Conservation (phyloP, 2,797 vertebrate species). For the Dermochelys coriacea region DNA sequence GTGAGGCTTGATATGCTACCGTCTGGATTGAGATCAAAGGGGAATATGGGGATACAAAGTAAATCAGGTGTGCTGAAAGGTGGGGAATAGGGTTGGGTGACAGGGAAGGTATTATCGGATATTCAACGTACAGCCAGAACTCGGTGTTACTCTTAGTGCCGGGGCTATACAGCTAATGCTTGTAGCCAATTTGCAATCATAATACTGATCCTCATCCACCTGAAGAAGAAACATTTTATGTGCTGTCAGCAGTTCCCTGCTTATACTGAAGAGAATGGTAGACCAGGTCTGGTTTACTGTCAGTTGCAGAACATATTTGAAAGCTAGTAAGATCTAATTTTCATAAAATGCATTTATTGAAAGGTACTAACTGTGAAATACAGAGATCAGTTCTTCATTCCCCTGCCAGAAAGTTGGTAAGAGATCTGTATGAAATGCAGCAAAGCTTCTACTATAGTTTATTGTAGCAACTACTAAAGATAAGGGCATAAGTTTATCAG, state of each 20-base stretch:
- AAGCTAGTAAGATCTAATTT: neutral
- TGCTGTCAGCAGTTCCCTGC: rapidly evolving
- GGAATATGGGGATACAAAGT: rapidly evolving
- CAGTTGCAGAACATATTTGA: neutral
- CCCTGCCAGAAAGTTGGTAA: neutral
- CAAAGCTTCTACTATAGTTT: neutral
- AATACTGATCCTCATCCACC: rapidly evolving
- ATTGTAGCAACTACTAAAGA: neutral
- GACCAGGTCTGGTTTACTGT: neutral
- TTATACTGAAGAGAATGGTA: neutral
- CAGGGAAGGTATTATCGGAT: rapidly evolving
- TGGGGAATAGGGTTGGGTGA: rapidly evolving
- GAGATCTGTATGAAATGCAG: rapidly evolving
- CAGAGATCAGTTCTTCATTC: rapidly evolving
- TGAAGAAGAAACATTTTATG: rapidly evolving
- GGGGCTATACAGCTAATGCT: neutral
- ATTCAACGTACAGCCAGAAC: rapidly evolving
- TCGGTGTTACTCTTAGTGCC: rapidly evolving
- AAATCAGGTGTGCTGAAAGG: neutral
- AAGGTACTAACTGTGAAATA: rapidly evolving
- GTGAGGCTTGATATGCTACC: rapidly evolving
- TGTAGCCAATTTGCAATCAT: neutral
- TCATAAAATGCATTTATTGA: neutral
- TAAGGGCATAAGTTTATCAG: neutral
- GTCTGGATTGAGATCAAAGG: rapidly evolving